Evolutionary conservation across 2,113 vertebrate genomes (phyloP), one percentile per base, ranked within the genome.

Genomic region (Puntigrus tetrazona): DNA sequence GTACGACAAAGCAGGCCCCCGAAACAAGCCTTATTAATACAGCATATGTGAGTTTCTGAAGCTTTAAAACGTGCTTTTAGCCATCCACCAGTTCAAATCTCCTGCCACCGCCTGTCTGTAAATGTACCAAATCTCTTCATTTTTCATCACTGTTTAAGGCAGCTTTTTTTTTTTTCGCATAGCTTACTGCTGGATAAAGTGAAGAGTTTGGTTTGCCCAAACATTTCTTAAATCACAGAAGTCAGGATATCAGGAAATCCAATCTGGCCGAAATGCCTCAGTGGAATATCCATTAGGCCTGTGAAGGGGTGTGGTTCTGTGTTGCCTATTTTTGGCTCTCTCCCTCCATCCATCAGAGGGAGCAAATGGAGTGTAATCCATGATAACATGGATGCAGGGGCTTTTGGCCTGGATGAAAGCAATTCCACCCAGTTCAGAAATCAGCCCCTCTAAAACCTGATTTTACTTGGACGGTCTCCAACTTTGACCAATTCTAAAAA

Each of bases 321-420:
- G 79, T 86, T 86, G 83, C 78, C 81, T 86, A 69, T 79, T 75
- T 86, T 78, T 78, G 74, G 78, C 75, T 87, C 78, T 83, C 85
- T 34, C 74, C 41, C 76, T 41, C 31, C 34, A 43, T 50, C 52
- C 86, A 88, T 87, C 87, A 77, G 74, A 85, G 87, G 86, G 88
- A 86, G 84, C 86, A 90, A 90, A 91, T 87, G 81, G 87, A 91
- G 89, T 89, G 77, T 89, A 92, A 92, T 92, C 88, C 90, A 70
- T 20, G 57, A 78, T 82, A 89, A 87, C 83, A 86, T 88, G 86
- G 88, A 89, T 88, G 88, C 82, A 88, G 88, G 87, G 88, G 89
- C 89, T 90, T 80, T 84, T 88, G 90, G 87, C 13, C 36, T 89
- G 88, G 88, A 91, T 90, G 92, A 92, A 90, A 91, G 88, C 86